Evolutionary conservation across 2,797 vertebrate genomes (phyloP).

Genomic region (Syngnathus acus): DNA sequence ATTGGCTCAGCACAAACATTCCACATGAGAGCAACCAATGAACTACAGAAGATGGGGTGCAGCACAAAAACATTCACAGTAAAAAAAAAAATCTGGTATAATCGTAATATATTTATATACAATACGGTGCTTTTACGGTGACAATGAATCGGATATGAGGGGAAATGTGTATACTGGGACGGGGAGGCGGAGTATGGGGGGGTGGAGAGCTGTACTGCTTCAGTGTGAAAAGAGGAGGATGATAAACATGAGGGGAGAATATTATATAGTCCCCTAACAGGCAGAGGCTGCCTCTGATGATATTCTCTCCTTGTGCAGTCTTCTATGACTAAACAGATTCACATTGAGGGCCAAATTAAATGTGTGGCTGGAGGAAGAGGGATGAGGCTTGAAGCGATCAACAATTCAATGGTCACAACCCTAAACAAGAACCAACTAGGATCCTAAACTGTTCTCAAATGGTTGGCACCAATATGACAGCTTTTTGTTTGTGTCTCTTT

Average conservation of each 20-base stretch:
- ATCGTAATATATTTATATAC: constrained; percentile 74
- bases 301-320: constrained; percentile 50
- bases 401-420: constrained; percentile 51
- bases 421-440: constrained; percentile 43
- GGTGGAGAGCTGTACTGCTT: constrained; percentile 58
- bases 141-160: constrained; percentile 58
- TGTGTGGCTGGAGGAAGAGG: constrained; percentile 64
- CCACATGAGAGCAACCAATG: constrained; percentile 76
- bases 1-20: constrained; percentile 77
- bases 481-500: neutral
- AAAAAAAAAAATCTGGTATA: constrained; percentile 71
- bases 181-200: constrained; percentile 48
- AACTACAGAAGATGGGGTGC: constrained; percentile 69
- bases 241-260: constrained; percentile 19
- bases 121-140: constrained; percentile 71
- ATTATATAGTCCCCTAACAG: constrained; percentile 35
- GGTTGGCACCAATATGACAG: constrained; percentile 57
- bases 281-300: constrained; percentile 47
- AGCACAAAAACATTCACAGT: constrained; percentile 75
- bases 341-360: constrained; percentile 60
- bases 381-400: constrained; percentile 63
- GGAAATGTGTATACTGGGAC: constrained; percentile 55
- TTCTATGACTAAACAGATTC: constrained; percentile 57
- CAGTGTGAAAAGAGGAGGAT: constrained; percentile 50
- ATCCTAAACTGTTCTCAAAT: constrained; percentile 49